A percentile compares a stretch with the other conserved stretches of the same genome.
These are phyloP conservation scores for Saturnia japonica DNA, from an alignment of 2,888 invertebrate genomes.

Conservation along the genomic window DNA sequence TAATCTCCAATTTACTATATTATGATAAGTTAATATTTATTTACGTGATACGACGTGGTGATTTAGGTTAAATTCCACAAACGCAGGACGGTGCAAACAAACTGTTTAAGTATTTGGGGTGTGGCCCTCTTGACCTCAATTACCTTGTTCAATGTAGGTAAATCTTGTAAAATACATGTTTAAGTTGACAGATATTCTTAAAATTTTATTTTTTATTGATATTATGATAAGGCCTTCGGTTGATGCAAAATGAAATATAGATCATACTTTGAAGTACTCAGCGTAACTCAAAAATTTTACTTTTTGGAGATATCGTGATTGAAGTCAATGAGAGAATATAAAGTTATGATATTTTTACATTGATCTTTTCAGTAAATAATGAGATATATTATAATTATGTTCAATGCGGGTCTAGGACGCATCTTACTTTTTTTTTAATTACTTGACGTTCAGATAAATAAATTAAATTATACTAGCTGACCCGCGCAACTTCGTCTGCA, in stretches of 20 bases:
- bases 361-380: background rate
- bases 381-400: too few relatives aligned
- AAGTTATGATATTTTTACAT: background rate
- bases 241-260: background rate
- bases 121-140: constrained; percentile 58
- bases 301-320: background rate
- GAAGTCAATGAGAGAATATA: background rate
- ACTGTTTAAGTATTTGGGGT: constrained; percentile 41
- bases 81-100: constrained; percentile 7
- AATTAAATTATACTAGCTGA: too few relatives aligned
- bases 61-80: constrained; percentile 31
- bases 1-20: constrained; percentile 20
- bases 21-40: constrained; percentile 34
- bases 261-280: background rate
- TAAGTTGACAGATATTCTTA: constrained; percentile 5
- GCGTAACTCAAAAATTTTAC: background rate
- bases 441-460: too few relatives aligned
- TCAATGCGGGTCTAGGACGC: too few relatives aligned
- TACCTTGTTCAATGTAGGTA: constrained; percentile 41
- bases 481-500: too few relatives aligned
- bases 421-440: too few relatives aligned
- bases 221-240: background rate
- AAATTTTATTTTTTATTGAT: background rate
- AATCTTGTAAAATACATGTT: constrained; percentile 15
- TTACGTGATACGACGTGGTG: constrained; percentile 21